A percentile compares a stretch with the other conserved stretches of the same genome.
Conservation (phyloP, 1,140 invertebrate species). For the Orius insidiosus region DNA sequence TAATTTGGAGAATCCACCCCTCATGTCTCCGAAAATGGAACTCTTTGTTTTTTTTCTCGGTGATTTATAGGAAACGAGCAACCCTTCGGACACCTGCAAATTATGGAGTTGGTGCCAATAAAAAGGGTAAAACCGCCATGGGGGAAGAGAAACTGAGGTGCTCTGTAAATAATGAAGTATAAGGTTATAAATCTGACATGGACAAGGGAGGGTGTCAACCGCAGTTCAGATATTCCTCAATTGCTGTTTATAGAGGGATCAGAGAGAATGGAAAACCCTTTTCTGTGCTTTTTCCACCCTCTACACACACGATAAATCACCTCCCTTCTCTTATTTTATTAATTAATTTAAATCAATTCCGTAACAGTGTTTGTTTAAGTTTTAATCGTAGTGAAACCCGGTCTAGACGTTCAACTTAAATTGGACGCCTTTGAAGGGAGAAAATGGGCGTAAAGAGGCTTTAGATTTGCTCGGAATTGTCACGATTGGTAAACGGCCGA, state of each 20-base stretch:
- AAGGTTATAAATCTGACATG: slow-evolving; percentile 10
- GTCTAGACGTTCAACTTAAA: too few relatives aligned
- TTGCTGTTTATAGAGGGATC: slow-evolving; percentile 12
- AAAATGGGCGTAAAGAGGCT: too few relatives aligned
- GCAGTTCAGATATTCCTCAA: slow-evolving; percentile 9
- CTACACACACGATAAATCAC: too few relatives aligned
- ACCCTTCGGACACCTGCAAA: slow-evolving; percentile 11
- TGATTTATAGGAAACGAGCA: slow-evolving; percentile 3
- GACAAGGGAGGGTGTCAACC: slow-evolving; percentile 7
- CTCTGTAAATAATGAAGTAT: slow-evolving; percentile 12
- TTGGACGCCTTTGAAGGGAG: too few relatives aligned
- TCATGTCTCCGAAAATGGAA: slow-evolving; percentile 3
- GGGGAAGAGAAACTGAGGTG: slow-evolving; percentile 6
- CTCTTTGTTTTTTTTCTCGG: neutral
- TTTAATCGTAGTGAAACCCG: too few relatives aligned
- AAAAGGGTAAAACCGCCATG: slow-evolving; percentile 1
- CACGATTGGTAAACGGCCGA: too few relatives aligned
- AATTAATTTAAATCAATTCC: too few relatives aligned
- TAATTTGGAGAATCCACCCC: neutral
- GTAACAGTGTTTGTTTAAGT: too few relatives aligned
- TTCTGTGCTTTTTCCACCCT: too few relatives aligned
- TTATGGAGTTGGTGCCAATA: slow-evolving; percentile 10
- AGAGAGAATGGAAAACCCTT: slow-evolving; percentile 1
- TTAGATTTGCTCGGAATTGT: too few relatives aligned
- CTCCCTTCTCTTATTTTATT: too few relatives aligned